Evolutionary conservation across 2,888 invertebrate genomes (phyloP), one percentile per base, ranked within the genome.

Genomic region (Melinaea menophilus): DNA sequence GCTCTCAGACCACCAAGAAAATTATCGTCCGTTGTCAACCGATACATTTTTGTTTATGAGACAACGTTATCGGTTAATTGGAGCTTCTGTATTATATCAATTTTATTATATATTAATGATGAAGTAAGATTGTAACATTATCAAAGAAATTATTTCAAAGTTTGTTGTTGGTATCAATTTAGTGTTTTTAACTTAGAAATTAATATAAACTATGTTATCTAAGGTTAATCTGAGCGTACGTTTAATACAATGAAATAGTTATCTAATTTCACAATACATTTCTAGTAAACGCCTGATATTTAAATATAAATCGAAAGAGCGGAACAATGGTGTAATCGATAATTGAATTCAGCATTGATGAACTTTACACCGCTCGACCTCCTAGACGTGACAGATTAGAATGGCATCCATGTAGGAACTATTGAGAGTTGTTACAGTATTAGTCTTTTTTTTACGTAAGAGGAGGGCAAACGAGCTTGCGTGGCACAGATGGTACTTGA

Each of bases 271-370:
- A 88, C 85, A 90, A 90, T 84, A 79, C 82, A 82, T 86, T 89
- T 88, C 85, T 88, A 76, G 86, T 88, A 89, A 90, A 88, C 80
- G 86, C 75, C 75, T 90, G 90, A 85, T 90, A 90, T 90, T 90
- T 90, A 90, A 90, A 90, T 90, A 89, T 90, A 88, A 89, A 88
- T 88, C 88, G 88, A 89, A 86, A 86, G 89, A 87, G 81, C 85
- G 80, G 83, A 89, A 86, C 90, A 90, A 90, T 90, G 87, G 88
- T 87, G 90, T 89, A 90, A 90, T 89, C 89, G 90, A 85, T 90
- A 90, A 90, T 90, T 90, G 90, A 90, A 90, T 90, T 90, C 89
- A 88, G 86, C 85, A 87, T 86, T 90, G 90, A 90, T 90, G 90
- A 90, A 90, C 90, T 90, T 90, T 90, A 90, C 86, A 89, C 89